Base-by-base conservation (phyloP, 2,888 invertebrate genomes). In the Limulus polyphemus region DNA sequence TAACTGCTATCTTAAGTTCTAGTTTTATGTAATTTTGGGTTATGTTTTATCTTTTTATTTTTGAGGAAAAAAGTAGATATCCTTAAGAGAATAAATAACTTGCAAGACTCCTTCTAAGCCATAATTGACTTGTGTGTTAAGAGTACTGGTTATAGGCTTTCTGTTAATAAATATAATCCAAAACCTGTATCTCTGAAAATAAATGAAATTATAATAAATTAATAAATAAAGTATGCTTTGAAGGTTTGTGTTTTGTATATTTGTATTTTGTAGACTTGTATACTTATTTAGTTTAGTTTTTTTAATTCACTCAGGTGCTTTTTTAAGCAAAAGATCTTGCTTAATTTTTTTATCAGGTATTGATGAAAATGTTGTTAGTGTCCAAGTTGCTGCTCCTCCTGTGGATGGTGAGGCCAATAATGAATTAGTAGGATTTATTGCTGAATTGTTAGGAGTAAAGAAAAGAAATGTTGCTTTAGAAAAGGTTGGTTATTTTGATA, bases 341-440 rank as follows among this genome's bases (percentile, higher is more conserved):
- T 32, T 32, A 32, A 32, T 32, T 32, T 32, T 56, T 14, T 10
- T 56, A 55, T 57, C 55, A 67, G 68, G 60, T 59, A 50, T 66
- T 58, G 77, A 79, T 2, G 74, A 76, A 1, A 86, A 87, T 72
- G 83, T 82, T 11, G 80, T 89, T 47, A 84, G 84, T n/a, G 79
- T 88, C 13, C 85, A 87, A 73, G 87, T 89, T 67, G 83, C 83
- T 63, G 88, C 88, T 1, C 87, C 87, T n/a, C 87, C 89, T 0
- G 81, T 84, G 7, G 88, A 89, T 72, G 87, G 89, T 4, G 86
- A 87, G 77, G 88, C 89, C 12, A 89, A 89, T 72, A 79, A 83
- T 50, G 88, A 87, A 73, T 78, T 89, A 11, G 78, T 88, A 0
- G 85, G 84, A 74, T 88, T 82, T 72, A 75, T 89, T 57, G 81